Evolutionary conservation across 2,113 vertebrate species (phyloP).

Genomic region (Peromyscus maniculatus): DNA sequence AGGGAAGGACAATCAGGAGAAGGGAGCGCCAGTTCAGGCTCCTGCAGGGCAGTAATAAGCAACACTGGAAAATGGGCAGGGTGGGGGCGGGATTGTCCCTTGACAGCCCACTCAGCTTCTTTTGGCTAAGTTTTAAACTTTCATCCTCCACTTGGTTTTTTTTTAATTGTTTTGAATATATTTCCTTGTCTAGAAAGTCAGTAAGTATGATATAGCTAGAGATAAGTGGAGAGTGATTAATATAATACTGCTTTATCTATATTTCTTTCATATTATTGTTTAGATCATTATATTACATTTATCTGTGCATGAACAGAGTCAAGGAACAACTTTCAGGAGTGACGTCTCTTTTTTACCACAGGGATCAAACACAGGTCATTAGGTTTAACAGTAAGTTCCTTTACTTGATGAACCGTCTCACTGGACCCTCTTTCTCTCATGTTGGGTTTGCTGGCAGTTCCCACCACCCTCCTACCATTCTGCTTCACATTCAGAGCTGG

Average conservation of each 20-base stretch:
- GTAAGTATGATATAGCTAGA: not conserved
- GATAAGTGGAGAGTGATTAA: not conserved
- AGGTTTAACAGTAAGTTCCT: not conserved
- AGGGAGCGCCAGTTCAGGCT: not conserved
- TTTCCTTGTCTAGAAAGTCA: not conserved
- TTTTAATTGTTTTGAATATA: slow-evolving; percentile 27
- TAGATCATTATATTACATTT: not conserved
- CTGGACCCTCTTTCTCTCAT: not conserved
- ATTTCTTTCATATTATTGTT: not conserved
- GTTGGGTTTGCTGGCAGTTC: not conserved
- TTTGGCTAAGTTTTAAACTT: not conserved
- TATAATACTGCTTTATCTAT: not conserved
- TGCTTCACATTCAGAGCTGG: not conserved
- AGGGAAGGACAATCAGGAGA: not conserved
- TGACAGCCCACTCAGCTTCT: not conserved
- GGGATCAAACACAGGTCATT: not conserved
- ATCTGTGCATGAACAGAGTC: not conserved
- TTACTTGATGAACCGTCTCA: not conserved
- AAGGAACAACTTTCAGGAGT: not conserved
- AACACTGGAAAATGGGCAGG: no score
- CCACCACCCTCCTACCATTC: not conserved
- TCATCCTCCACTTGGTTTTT: not conserved
- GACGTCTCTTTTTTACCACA: not conserved
- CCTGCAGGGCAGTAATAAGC: not conserved
- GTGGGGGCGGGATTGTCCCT: not conserved